Evolutionary conservation across 2,113 vertebrate species (phyloP).

Genomic region (Myiozetetes cayanensis): DNA sequence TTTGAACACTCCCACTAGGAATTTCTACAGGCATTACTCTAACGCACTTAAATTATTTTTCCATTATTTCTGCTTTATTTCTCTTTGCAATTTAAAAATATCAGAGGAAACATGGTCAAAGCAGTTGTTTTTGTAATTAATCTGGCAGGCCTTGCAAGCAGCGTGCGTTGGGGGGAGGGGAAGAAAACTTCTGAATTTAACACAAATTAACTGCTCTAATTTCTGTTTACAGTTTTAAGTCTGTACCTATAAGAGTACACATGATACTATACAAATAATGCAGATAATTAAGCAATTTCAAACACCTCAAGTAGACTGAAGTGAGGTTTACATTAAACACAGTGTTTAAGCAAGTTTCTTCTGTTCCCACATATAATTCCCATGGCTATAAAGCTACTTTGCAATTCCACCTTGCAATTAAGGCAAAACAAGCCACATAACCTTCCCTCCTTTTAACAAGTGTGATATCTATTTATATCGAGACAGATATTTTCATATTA

Average conservation of each 20-base stretch:
- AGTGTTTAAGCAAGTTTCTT: constrained; percentile 46
- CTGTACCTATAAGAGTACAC: not conserved
- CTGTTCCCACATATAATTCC: constrained; percentile 45
- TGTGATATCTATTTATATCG: not conserved
- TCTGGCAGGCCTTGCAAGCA: not conserved
- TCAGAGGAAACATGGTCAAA: not conserved
- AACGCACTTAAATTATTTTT: not conserved
- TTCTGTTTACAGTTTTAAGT: constrained; percentile 12
- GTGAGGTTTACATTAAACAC: constrained; percentile 59
- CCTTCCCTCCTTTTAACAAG: constrained; percentile 6
- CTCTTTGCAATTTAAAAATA: not conserved
- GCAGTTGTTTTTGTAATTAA: constrained; percentile 29
- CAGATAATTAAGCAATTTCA: constrained; percentile 33
- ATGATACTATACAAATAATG: not conserved
- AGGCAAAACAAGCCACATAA: not conserved
- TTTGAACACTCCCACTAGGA: not conserved
- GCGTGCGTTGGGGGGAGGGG: accelerated
- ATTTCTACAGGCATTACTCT: not conserved
- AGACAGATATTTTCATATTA: constrained; percentile 41
- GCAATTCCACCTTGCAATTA: constrained; percentile 10
- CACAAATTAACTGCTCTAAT: constrained; percentile 1
- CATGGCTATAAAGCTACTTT: constrained; percentile 39
- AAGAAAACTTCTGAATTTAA: not conserved
- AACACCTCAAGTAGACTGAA: constrained; percentile 24
- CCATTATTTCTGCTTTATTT: constrained; percentile 23